Percentiles rank a stretch among this genome's conserved stretches.
phyloP scores from a whole-genome alignment of 2,797 vertebrate species.

The Acrossocheilus fasciatus region DNA sequence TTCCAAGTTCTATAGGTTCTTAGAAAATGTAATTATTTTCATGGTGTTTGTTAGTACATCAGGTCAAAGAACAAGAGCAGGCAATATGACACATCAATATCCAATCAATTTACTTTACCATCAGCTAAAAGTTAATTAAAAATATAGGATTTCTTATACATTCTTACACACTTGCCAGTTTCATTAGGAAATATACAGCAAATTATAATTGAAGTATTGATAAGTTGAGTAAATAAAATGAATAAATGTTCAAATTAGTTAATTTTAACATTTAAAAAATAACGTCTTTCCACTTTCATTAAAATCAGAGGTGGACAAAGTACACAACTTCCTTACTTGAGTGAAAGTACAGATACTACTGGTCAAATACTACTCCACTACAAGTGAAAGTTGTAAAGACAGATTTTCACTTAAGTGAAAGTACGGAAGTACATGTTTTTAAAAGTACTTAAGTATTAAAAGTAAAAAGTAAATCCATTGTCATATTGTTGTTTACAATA shows the following conservation, averaged over 20 bases:
- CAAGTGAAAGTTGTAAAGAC: too few species aligned
- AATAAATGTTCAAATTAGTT: not conserved
- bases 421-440: too few species aligned
- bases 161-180: not conserved
- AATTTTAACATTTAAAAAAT: not conserved
- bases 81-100: not conserved
- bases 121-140: not conserved
- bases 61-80: not conserved
- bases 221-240: not conserved
- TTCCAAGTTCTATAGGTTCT: not conserved
- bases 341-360: too few species aligned
- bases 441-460: too few species aligned
- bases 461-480: too few species aligned
- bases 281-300: not conserved
- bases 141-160: not conserved
- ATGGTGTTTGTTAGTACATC: not conserved
- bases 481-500: too few species aligned
- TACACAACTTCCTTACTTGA: too few species aligned
- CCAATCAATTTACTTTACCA: not conserved
- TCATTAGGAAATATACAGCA: not conserved
- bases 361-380: too few species aligned
- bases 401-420: too few species aligned
- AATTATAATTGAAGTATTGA: not conserved
- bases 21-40: not conserved
- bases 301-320: too few species aligned